A percentile compares a stretch with the other conserved stretches of the same genome.
Evolutionary conservation across 2,888 invertebrate species (phyloP).

Genomic region (Euproctis similis): DNA sequence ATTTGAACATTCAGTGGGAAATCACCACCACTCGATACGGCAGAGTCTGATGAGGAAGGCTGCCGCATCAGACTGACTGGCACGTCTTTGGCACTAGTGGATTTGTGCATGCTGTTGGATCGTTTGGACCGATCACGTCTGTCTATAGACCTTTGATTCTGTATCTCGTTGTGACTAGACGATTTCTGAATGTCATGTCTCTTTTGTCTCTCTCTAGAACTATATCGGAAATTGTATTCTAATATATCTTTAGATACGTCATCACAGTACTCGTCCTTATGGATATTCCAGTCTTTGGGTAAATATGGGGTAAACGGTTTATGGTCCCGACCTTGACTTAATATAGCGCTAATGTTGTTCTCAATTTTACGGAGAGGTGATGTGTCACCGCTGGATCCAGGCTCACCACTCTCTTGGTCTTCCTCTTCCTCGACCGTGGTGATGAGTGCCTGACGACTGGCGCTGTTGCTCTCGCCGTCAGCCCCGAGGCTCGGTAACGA

Average conservation of each 20-base stretch:
- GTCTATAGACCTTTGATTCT: slow-evolving; percentile 68
- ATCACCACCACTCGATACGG: slow-evolving; percentile 73
- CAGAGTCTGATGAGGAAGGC: slow-evolving; percentile 69
- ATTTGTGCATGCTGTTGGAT: slow-evolving; percentile 82
- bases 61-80: slow-evolving; percentile 73
- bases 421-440: slow-evolving; percentile 84
- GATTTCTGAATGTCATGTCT: slow-evolving; percentile 77
- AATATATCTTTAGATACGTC: slow-evolving; percentile 70
- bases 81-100: slow-evolving; percentile 84
- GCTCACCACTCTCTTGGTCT: slow-evolving; percentile 78
- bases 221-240: slow-evolving; percentile 70
- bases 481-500: slow-evolving; percentile 79
- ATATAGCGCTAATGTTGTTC: slow-evolving; percentile 82
- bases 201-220: slow-evolving; percentile 71
- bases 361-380: slow-evolving; percentile 83
- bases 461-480: slow-evolving; percentile 64
- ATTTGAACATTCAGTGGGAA: slow-evolving; percentile 80
- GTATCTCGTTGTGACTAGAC: slow-evolving; percentile 78
- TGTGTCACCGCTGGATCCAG: slow-evolving; percentile 76
- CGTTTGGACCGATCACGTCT: slow-evolving; percentile 69
- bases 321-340: slow-evolving; percentile 76
- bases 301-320: slow-evolving; percentile 70
- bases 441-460: slow-evolving; percentile 79
- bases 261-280: slow-evolving; percentile 75
- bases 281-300: slow-evolving; percentile 76